Evolutionary conservation across 2,113 vertebrate genomes (phyloP), one percentile per base, ranked within the genome.

Genomic region (Sorex araneus): DNA sequence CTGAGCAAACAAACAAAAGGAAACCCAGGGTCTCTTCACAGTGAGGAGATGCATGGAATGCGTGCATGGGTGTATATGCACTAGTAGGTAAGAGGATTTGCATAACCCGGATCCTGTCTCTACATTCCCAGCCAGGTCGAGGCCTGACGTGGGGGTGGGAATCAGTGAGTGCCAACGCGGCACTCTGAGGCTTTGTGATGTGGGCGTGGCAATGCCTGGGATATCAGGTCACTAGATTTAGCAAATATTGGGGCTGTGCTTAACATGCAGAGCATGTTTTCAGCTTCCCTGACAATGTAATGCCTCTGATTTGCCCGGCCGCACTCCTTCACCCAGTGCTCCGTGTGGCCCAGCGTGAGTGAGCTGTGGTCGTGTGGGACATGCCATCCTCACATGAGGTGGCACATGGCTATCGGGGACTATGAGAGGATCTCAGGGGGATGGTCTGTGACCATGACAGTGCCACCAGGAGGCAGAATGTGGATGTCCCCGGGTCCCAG

Each of bases 221-320:
- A 40, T 57, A 2, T 40, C 70, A 82, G 57, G 4, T 27, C 84
- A 70, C 43, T 74, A 71, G 81, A 79, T 75, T 75, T 50, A 91
- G 54, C 84, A 78, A 94, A 82, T 47, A 90, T 30, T 66, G 64
- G 64, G 64, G 64, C 21, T 66, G 28, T 66, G 12, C 64, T 66
- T 60, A 60, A 60, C 64, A 66, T 21, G 21, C 64, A 66, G 8
- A 28, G 64, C 64, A 9, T 10, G 8, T 66, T 30, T 13, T 66
- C 64, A 30, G 64, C 57, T 54, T 54, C 54, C 12, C 54, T 60
- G 57, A 60, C 21, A 60, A 60, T 60, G 57, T 21, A 23, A 60
- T 23, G 57, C 57, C 57, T 60, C 57, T 60, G 57, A 21, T 19
- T 60, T 16, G 18, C 57, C 57, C 57, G 18, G 57, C 18, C 21